A percentile compares a stretch with the other conserved stretches of the same genome.
Conservation (phyloP, 37 sponge, comb jelly and placozoan genomes). For the Ianthella basta region DNA sequence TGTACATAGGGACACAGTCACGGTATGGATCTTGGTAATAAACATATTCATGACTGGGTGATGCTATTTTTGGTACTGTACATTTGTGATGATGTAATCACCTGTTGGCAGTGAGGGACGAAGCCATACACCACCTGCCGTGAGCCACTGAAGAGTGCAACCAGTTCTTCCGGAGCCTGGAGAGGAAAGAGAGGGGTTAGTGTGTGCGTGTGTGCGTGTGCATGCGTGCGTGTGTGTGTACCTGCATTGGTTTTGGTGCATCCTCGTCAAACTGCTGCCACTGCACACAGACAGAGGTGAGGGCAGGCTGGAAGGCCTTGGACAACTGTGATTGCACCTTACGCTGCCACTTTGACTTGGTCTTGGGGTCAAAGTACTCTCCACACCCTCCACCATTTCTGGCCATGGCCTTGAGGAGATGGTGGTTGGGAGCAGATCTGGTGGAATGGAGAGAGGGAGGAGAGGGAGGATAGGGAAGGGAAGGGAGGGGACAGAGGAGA, state of each 20-base stretch:
- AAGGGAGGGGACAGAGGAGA: not conserved
- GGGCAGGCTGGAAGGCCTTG: slow-evolving; percentile 92
- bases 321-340: slow-evolving; percentile 79
- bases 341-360: slow-evolving; percentile 91
- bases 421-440: slow-evolving; percentile 85
- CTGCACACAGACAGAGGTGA: slow-evolving; percentile 82
- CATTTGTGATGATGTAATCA: not conserved
- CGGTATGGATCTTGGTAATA: too few relatives aligned
- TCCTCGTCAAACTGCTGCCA: slow-evolving; percentile 89
- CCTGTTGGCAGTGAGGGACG: slow-evolving; percentile 87
- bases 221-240: too few relatives aligned
- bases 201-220: not conserved
- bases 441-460: not conserved
- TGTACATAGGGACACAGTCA: too few relatives aligned
- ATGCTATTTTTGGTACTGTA: too few relatives aligned
- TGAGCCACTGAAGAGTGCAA: slow-evolving; percentile 91
- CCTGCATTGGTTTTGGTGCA: slow-evolving; percentile 69
- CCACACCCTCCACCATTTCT: slow-evolving; percentile 84
- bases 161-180: slow-evolving; percentile 85
- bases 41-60: too few relatives aligned
- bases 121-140: slow-evolving; percentile 96
- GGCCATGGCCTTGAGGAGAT: slow-evolving; percentile 88
- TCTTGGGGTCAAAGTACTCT: slow-evolving; percentile 86
- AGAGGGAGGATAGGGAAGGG: not conserved
- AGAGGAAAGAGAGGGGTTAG: not conserved